Conservation (phyloP, 2,888 invertebrate genomes). For the Escarpia spicata region DNA sequence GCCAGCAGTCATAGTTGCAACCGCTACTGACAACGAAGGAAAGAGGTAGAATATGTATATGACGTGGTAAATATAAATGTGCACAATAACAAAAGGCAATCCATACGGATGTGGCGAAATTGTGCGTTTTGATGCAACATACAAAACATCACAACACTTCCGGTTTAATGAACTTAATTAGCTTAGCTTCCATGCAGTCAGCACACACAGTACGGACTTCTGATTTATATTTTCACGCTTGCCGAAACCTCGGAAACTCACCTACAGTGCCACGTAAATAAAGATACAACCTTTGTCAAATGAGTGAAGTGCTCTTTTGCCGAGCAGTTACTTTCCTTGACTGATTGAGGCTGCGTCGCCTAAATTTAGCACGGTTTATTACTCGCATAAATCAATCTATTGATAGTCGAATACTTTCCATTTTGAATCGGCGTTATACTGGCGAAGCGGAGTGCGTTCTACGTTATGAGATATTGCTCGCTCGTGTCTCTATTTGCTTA, state of each 20-base stretch:
- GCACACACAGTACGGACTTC: not conserved
- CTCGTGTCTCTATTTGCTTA: not conserved
- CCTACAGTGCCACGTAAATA: not conserved
- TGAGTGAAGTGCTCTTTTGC: not conserved
- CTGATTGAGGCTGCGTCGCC: not conserved
- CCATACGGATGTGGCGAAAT: too few relatives aligned
- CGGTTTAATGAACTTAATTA: not conserved
- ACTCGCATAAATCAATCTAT: not conserved
- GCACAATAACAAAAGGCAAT: too few relatives aligned
- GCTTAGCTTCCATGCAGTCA: not conserved
- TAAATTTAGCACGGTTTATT: not conserved
- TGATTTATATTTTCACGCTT: not conserved
- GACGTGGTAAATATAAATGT: too few relatives aligned
- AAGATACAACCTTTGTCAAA: not conserved
- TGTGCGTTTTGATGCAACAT: too few relatives aligned
- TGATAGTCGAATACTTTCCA: not conserved
- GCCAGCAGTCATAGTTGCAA: too few relatives aligned
- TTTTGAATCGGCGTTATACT: not conserved
- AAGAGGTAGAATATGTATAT: too few relatives aligned
- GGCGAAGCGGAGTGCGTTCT: not conserved
- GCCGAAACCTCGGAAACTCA: not conserved
- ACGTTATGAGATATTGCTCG: not conserved
- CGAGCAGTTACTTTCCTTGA: conserved; percentile 4
- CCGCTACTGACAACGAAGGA: too few relatives aligned
- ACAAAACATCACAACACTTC: too few relatives aligned